A percentile compares a stretch with the other conserved stretches of the same genome.
Conservation (phyloP, 2,797 vertebrate genomes). For the Thalassophryne amazonica region DNA sequence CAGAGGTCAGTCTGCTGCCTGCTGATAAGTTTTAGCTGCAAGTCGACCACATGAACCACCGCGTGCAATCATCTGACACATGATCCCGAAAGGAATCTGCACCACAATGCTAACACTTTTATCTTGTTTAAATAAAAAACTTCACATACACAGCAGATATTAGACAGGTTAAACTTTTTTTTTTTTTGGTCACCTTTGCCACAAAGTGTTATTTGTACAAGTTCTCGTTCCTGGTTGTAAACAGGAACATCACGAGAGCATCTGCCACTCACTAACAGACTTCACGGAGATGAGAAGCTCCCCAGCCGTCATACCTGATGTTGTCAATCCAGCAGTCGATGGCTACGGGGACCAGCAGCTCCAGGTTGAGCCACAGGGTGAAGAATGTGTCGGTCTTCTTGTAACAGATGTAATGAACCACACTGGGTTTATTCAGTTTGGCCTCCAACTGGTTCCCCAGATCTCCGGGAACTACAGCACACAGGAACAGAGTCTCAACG, state of each 20-base stretch:
- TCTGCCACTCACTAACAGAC: too few species aligned
- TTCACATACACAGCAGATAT: neutral
- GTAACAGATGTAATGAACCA: conserved; percentile 95
- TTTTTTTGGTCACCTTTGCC: neutral
- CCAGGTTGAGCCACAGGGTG: conserved; percentile 96
- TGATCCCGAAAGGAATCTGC: too few species aligned
- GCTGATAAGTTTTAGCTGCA: too few species aligned
- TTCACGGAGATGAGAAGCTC: neutral
- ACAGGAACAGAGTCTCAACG: too few species aligned
- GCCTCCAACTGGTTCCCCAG: conserved; percentile 97
- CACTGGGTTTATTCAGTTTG: conserved; percentile 92
- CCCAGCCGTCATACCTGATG: conserved; percentile 81
- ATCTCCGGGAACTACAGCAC: conserved; percentile 90
- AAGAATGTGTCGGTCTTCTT: conserved; percentile 93
- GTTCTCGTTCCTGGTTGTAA: neutral
- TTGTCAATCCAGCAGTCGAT: conserved; percentile 99
- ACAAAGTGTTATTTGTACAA: too few species aligned
- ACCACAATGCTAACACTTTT: too few species aligned
- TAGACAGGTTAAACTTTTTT: neutral
- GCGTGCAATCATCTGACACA: too few species aligned
- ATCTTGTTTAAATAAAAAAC: too few species aligned
- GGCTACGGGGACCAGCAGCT: conserved; percentile 89
- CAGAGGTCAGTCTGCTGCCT: too few species aligned
- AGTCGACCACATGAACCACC: too few species aligned
- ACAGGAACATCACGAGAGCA: neutral